These are phyloP conservation scores for Oxyura jamaicensis DNA, from an alignment of 2,113 vertebrate genomes.

Conservation along the genomic window DNA sequence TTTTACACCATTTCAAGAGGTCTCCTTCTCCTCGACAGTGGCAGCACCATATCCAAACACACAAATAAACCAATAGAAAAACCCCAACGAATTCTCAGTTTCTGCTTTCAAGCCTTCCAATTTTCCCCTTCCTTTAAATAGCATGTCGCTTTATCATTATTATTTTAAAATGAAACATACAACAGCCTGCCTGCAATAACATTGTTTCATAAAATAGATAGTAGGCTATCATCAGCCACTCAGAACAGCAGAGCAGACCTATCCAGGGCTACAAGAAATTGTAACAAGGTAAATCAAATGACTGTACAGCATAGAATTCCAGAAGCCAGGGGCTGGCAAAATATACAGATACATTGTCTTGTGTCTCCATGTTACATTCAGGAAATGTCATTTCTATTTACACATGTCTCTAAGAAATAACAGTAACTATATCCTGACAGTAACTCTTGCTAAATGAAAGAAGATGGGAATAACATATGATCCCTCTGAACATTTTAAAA, in stretches of 20 bases:
- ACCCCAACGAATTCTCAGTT: background rate
- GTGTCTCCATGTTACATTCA: background rate
- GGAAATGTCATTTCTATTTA: background rate
- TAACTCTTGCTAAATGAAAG: background rate
- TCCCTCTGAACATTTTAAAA: background rate
- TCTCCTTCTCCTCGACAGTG: background rate
- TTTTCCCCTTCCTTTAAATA: fast-evolving
- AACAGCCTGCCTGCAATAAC: background rate
- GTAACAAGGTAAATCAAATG: background rate
- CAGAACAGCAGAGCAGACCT: fast-evolving
- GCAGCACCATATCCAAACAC: background rate
- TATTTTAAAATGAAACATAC: background rate
- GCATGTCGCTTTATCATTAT: background rate
- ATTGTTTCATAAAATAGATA: fast-evolving
- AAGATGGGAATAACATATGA: background rate
- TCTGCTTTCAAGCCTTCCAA: background rate
- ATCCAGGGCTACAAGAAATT: background rate
- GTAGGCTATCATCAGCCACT: background rate
- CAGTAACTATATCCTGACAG: background rate
- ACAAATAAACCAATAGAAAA: background rate
- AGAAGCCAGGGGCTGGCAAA: background rate
- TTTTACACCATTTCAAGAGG: no score
- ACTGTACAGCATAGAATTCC: fast-evolving
- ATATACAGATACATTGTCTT: fast-evolving
- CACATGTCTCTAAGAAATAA: fast-evolving